A percentile compares a stretch with the other conserved stretches of the same genome.
Evolutionary conservation across 1,140 invertebrate species (phyloP).

Genomic region (Eriosoma lanigerum): DNA sequence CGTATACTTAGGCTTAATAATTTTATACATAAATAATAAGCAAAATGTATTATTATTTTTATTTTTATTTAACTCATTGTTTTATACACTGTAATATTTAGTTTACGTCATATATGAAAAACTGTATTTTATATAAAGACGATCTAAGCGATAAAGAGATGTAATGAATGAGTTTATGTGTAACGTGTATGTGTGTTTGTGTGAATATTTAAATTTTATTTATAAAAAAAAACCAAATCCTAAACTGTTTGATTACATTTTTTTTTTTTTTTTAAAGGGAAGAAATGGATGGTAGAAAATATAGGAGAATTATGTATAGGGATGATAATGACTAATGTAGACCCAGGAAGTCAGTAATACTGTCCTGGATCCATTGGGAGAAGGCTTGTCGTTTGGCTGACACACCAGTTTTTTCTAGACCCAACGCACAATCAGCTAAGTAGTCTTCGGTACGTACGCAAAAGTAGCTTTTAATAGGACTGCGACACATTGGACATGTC

Average conservation of each 20-base stretch:
- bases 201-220: neutral
- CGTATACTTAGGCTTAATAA: neutral
- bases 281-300: neutral
- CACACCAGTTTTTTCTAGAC: constrained; percentile 53
- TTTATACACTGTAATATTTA: neutral
- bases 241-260: neutral
- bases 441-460: constrained; percentile 75
- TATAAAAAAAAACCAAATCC: neutral
- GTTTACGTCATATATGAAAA: neutral
- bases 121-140: too few species aligned
- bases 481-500: constrained; percentile 79
- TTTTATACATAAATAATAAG: neutral
- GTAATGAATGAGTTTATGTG: neutral
- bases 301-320: too few species aligned
- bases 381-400: constrained; percentile 54
- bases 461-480: constrained; percentile 77
- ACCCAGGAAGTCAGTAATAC: constrained; percentile 67
- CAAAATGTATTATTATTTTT: neutral
- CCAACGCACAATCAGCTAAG: constrained; percentile 61
- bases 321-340: constrained; percentile 59
- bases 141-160: neutral
- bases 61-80: neutral
- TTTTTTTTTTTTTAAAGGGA: neutral
- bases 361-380: constrained; percentile 65
- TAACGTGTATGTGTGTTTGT: neutral